These are phyloP conservation scores for Cynocephalus volans DNA, from an alignment of 2,113 vertebrate genomes.

Conservation along the genomic window DNA sequence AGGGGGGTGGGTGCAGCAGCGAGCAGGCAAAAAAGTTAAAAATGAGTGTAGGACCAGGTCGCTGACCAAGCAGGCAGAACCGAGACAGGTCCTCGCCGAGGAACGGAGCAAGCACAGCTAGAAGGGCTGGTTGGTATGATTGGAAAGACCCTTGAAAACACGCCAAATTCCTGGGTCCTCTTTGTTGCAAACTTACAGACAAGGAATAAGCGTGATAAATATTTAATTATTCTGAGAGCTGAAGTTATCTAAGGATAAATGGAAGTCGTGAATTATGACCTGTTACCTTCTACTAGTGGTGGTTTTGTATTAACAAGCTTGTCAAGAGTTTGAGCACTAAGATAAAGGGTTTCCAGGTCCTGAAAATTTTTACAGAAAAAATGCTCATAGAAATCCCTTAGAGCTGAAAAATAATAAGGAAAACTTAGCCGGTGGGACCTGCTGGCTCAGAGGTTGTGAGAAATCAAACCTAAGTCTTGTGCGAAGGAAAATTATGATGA, in stretches of 20 bases:
- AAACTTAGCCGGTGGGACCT: not conserved
- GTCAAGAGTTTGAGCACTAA: not conserved
- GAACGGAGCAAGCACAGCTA: not conserved
- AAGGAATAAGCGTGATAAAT: not conserved
- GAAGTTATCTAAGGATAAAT: not conserved
- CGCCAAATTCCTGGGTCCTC: not conserved
- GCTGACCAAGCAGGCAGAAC: not conserved
- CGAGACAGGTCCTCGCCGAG: not conserved
- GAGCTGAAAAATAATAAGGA: not conserved
- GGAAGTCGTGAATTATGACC: not conserved
- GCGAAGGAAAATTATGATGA: not conserved
- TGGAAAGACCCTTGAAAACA: not conserved
- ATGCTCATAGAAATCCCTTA: not conserved
- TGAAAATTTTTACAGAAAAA: not conserved
- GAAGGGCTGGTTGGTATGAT: fast-evolving
- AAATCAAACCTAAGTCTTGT: not conserved
- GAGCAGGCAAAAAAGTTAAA: not conserved
- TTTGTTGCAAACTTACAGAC: not conserved
- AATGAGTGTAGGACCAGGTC: not conserved
- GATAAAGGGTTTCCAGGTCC: not conserved
- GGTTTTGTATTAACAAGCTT: not conserved
- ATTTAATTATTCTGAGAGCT: not conserved
- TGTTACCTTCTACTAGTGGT: too few relatives aligned
- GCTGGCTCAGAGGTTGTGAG: not conserved
- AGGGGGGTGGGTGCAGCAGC: too few relatives aligned